These are phyloP conservation scores for Aphidius colemani DNA, from an alignment of 2,888 invertebrate species.

Conservation along the genomic window DNA sequence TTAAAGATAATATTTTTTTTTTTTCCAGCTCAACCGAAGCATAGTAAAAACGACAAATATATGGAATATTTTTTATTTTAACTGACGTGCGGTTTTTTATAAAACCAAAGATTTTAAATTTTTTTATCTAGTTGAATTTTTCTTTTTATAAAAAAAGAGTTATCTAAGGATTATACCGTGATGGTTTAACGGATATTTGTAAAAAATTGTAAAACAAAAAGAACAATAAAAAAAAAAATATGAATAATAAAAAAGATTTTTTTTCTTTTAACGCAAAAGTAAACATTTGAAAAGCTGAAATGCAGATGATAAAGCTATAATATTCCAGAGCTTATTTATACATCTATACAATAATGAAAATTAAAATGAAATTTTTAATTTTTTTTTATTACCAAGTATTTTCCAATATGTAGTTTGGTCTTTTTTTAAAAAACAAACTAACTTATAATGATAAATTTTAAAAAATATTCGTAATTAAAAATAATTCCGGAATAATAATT, in stretches of 20 bases:
- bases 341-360: slow-evolving; percentile 3
- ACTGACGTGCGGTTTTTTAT: no score
- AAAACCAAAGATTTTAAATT: no score
- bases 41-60: no score
- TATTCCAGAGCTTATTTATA: slow-evolving; percentile 23
- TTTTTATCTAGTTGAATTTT: no score
- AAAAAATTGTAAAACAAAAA: slow-evolving; percentile 12
- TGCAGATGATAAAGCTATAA: slow-evolving; percentile 32
- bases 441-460: background rate
- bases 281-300: slow-evolving; percentile 34
- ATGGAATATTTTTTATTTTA: no score
- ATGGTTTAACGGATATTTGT: background rate
- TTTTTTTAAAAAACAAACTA: background rate
- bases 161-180: no score
- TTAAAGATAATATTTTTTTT: no score
- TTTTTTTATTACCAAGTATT: no score
- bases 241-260: slow-evolving; percentile 1
- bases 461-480: background rate
- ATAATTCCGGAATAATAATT: background rate
- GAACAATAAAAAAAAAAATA: background rate
- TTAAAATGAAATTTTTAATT: background rate
- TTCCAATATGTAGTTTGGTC: background rate
- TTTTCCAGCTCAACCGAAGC: no score
- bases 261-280: slow-evolving; percentile 22
- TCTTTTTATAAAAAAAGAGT: no score